Evolutionary conservation across 23 tunicate species (phyloP), one percentile per base, ranked within the genome.

Genomic region (Ascidia mentula): DNA sequence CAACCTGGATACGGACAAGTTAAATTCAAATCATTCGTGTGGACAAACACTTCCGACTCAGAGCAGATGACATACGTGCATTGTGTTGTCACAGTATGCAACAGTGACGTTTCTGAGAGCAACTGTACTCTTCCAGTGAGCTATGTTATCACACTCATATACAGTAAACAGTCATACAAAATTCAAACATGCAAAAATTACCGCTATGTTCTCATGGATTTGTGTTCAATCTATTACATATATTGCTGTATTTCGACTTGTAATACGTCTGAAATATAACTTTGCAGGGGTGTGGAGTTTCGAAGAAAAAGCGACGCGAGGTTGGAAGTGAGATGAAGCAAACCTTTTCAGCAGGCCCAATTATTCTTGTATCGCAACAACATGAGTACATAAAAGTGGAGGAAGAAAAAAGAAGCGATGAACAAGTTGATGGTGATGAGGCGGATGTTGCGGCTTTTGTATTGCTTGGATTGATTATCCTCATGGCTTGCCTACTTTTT

Each of bases 61-160:
- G 34, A 70, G 1, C 74, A 70, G 74, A 70, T 28, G 35, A 70
- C 32, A 3, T 70, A 70, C 74, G 39, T 70, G 1, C 74, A 70
- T 34, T 70, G 74, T 34, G 74, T 30, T 22, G 74, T 70, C 24
- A 70, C 31, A 18, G 37, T 70, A 18, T 70, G 74, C 30, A 36
- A 70, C 74, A 34, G 13, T 70, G 74, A 70, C 74, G 74, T 53
- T 28, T 20, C 65, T 20, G 65, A 28, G 24, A 53, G 65, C 65
- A 9, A 53, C 24, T 53, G 65, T 53, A 20, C 65, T 53, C 65
- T 20, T 3, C 65, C 65, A 28, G 65, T 53, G 13, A 53, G 65
- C 24, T 26, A 53, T n/a, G n/a, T n/a, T n/a, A n/a, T n/a, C n/a
- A n/a, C n/a, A n/a, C n/a, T n/a, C n/a, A n/a, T n/a, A n/a, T n/a